These are phyloP conservation scores for Drosophila infuscata DNA, from an alignment of 2,888 invertebrate species.

Conservation along the genomic window DNA sequence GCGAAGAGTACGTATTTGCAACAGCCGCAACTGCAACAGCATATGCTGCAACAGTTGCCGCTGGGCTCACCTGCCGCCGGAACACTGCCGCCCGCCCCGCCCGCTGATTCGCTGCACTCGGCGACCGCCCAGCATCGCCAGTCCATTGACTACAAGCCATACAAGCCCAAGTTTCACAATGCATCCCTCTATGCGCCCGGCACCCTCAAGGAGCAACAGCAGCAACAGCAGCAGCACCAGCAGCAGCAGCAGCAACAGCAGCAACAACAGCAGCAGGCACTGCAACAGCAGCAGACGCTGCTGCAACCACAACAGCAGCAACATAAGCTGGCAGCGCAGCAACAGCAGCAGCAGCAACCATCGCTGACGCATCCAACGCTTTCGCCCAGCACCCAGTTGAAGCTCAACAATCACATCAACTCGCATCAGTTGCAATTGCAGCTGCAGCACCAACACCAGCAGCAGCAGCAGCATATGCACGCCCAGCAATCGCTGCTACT, in stretches of 20 bases:
- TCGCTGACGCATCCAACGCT: slow-evolving; percentile 72
- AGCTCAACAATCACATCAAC: slow-evolving; percentile 82
- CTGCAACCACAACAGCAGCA: slow-evolving; percentile 35
- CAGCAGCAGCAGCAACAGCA: slow-evolving; percentile 38
- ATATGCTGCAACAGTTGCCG: slow-evolving; percentile 76
- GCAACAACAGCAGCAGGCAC: slow-evolving; percentile 49
- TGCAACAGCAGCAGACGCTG: slow-evolving; percentile 44
- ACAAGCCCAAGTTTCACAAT: slow-evolving; percentile 92
- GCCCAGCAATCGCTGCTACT: slow-evolving; percentile 68
- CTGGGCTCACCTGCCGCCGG: slow-evolving; percentile 82
- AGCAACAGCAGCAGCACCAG: slow-evolving; percentile 57
- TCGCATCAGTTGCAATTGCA: slow-evolving; percentile 80
- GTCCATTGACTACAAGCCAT: slow-evolving; percentile 86
- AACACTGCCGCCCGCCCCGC: slow-evolving; percentile 74
- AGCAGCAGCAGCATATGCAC: slow-evolving; percentile 67
- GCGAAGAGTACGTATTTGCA: slow-evolving; percentile 75
- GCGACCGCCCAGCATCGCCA: slow-evolving; percentile 80
- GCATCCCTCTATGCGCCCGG: slow-evolving; percentile 86
- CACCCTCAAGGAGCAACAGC: slow-evolving; percentile 64
- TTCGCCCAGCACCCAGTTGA: slow-evolving; percentile 82
- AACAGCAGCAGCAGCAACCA: slow-evolving; percentile 51
- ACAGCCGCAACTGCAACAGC: slow-evolving; percentile 67
- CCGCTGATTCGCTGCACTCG: slow-evolving; percentile 57
- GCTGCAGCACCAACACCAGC: slow-evolving; percentile 74
- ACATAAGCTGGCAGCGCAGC: slow-evolving; percentile 56